Conservation (phyloP, 2,888 invertebrate species). For the Ashinkailepas kermadecensis region DNA sequence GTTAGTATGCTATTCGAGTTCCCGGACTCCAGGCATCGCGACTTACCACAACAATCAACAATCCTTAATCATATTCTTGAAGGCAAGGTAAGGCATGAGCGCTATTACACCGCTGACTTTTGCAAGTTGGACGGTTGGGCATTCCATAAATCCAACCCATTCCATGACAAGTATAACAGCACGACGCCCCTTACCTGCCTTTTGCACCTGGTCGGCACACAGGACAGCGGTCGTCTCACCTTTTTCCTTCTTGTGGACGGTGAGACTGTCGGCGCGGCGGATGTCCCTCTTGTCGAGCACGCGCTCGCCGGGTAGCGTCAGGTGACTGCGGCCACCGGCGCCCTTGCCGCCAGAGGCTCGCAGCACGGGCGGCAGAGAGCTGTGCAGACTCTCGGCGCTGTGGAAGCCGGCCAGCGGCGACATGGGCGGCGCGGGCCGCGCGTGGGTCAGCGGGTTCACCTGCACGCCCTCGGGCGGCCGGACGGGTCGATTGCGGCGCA, state of each 20-base stretch:
- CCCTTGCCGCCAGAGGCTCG: constrained; percentile 9
- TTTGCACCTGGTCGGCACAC: too few relatives aligned
- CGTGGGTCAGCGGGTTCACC: constrained; percentile 19
- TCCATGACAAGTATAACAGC: too few relatives aligned
- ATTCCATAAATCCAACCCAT: too few relatives aligned
- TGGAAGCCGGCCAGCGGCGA: constrained; percentile 18
- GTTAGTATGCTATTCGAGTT: too few relatives aligned
- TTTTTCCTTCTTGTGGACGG: constrained; percentile 7
- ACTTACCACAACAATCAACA: too few relatives aligned
- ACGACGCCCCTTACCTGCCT: too few relatives aligned
- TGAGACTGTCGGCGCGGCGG: constrained; percentile 3
- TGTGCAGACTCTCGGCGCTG: constrained; percentile 20
- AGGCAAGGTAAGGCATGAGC: too few relatives aligned
- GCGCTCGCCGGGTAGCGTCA: constrained; percentile 6
- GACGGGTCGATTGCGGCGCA: constrained; percentile 5
- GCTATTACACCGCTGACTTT: too few relatives aligned
- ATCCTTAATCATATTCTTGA: too few relatives aligned
- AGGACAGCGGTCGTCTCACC: neutral
- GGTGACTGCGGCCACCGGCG: neutral
- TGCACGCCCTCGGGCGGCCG: neutral
- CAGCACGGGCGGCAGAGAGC: constrained; percentile 16
- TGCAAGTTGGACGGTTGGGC: too few relatives aligned
- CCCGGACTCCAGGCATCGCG: too few relatives aligned
- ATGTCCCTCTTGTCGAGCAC: neutral
- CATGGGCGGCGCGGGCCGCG: neutral